A percentile compares a stretch with the other conserved stretches of the same genome.
These are phyloP conservation scores for Tanypteryx hageni DNA, from an alignment of 2,888 invertebrate species.

Conservation along the genomic window DNA sequence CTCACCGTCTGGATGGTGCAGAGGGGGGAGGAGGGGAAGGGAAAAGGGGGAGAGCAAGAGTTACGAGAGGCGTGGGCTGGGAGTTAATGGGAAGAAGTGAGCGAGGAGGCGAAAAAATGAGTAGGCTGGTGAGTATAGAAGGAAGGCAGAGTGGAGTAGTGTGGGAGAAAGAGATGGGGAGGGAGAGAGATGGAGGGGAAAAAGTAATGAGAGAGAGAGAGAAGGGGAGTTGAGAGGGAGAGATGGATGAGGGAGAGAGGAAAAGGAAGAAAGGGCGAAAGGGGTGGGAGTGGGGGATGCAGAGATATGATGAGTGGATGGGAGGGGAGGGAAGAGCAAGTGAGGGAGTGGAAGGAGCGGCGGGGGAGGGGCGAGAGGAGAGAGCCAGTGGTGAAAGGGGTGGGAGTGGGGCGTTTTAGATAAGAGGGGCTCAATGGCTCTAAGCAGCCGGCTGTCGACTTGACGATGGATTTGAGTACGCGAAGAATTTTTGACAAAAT, in stretches of 20 bases:
- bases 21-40: background rate
- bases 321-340: background rate
- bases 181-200: background rate
- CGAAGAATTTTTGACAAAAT: background rate
- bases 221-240: background rate
- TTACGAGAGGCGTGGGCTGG: conserved; percentile 29
- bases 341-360: background rate
- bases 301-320: background rate
- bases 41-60: background rate
- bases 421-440: background rate
- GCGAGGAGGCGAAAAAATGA: conserved; percentile 28
- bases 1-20: background rate
- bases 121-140: background rate
- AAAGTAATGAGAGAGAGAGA: background rate
- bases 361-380: background rate
- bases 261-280: background rate
- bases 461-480: conserved; percentile 3
- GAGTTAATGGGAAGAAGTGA: conserved; percentile 33
- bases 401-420: background rate
- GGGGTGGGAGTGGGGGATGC: background rate
- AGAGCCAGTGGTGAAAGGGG: background rate
- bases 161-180: background rate
- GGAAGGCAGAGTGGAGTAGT: background rate
- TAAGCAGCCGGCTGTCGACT: conserved; percentile 11
- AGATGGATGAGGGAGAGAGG: background rate